Percentiles rank a stretch among this genome's conserved stretches.
Conservation (phyloP, 2,797 vertebrate genomes). For the Siniperca scherzeri region DNA sequence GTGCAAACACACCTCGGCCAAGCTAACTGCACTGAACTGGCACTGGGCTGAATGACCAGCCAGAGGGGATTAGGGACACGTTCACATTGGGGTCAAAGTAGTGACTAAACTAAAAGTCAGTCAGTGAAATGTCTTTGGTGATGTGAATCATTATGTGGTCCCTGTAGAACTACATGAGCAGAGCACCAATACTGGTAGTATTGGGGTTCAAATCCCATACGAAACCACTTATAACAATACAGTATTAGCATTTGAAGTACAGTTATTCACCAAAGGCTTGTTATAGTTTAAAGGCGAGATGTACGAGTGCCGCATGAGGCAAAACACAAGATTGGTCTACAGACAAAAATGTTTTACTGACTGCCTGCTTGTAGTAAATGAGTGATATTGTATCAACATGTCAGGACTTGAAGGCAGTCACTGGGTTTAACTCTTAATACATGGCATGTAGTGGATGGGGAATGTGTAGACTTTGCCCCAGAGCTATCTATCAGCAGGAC, state of each 20-base stretch:
- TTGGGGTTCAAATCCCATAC: not conserved
- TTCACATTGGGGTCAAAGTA: not conserved
- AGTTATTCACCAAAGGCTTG: not conserved
- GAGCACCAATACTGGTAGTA: too few relatives aligned
- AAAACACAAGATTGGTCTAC: not conserved
- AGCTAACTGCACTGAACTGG: constrained; percentile 23
- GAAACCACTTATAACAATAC: not conserved
- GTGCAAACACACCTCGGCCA: constrained; percentile 33
- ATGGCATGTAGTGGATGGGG: not conserved
- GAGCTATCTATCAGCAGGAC: not conserved
- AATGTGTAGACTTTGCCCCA: constrained; percentile 53
- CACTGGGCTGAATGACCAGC: constrained; percentile 10
- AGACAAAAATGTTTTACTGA: not conserved
- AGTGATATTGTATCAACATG: not conserved
- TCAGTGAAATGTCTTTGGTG: not conserved
- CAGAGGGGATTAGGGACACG: not conserved
- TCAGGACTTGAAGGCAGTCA: not conserved
- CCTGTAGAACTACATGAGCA: not conserved
- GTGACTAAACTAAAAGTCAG: not conserved
- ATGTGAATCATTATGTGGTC: not conserved
- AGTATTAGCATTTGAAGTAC: not conserved
- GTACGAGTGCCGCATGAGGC: not conserved
- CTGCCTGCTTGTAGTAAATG: not conserved
- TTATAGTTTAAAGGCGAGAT: not conserved
- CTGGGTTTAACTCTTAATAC: constrained; percentile 1